A percentile compares a stretch with the other conserved stretches of the same genome.
Evolutionary conservation across 2,888 invertebrate species (phyloP).

Genomic region (Hydroisotoma schaefferi): DNA sequence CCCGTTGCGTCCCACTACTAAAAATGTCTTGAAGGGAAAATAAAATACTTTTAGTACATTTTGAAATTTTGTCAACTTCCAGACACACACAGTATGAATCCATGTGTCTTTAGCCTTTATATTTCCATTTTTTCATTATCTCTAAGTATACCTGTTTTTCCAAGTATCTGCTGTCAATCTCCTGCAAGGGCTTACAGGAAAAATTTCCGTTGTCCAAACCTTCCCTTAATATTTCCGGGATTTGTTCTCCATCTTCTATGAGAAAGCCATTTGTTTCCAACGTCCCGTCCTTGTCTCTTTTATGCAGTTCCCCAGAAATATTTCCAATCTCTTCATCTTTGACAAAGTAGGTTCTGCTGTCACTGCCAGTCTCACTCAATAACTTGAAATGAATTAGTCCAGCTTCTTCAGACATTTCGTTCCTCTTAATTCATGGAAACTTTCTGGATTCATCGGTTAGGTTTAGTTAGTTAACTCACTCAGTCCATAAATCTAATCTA

Average conservation of each 20-base stretch:
- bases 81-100: neutral
- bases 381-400: neutral
- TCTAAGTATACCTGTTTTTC: neutral
- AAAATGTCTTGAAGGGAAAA: constrained; percentile 3
- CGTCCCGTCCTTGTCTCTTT: no score
- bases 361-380: no score
- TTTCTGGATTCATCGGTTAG: no score
- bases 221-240: neutral
- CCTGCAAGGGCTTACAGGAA: constrained; percentile 2
- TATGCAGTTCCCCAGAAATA: no score
- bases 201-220: neutral
- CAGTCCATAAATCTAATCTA: no score
- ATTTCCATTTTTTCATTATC: neutral
- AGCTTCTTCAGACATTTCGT: neutral
- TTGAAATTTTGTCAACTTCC: neutral
- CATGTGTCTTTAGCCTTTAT: neutral
- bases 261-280: neutral
- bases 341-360: no score
- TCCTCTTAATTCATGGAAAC: no score
- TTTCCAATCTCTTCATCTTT: no score
- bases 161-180: neutral
- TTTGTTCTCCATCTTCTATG: constrained; percentile 2
- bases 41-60: neutral
- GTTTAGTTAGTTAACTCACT: no score
- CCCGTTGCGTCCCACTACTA: neutral